phyloP scores from a whole-genome alignment of 1,140 invertebrate genomes.

The Brachionus plicatilis region DNA sequence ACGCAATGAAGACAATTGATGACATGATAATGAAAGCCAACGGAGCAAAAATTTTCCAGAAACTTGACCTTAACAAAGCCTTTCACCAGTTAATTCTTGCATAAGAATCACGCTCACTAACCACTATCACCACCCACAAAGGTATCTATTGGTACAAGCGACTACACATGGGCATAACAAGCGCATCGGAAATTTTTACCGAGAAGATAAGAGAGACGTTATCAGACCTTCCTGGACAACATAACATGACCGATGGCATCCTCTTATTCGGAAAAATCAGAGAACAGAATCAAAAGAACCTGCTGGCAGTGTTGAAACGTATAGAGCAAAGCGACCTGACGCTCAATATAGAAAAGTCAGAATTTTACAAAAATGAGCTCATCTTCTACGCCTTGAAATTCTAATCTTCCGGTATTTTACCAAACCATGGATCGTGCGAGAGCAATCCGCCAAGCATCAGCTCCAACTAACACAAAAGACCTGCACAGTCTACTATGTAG shows the following conservation, averaged over 20 bases:
- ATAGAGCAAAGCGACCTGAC: not conserved
- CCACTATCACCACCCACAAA: not conserved
- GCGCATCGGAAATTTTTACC: not conserved
- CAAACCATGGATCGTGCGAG: not conserved
- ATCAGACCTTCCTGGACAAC: not conserved
- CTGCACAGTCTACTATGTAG: not conserved
- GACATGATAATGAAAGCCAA: slow-evolving; percentile 45
- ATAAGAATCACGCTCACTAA: slow-evolving; percentile 40
- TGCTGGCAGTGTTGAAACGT: not conserved
- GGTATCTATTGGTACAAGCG: not conserved
- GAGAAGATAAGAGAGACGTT: not conserved
- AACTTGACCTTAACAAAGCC: slow-evolving; percentile 44
- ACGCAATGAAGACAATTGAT: slow-evolving; percentile 45
- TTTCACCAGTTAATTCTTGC: slow-evolving; percentile 47
- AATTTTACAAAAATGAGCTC: not conserved
- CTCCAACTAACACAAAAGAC: not conserved
- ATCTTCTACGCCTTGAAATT: not conserved
- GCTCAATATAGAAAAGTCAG: not conserved
- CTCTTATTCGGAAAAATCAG: not conserved
- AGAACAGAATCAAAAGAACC: not conserved
- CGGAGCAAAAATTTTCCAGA: slow-evolving; percentile 43
- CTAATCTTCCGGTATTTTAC: not conserved
- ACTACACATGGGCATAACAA: not conserved
- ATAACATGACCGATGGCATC: not conserved
- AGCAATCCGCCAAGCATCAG: not conserved